Percentiles rank a stretch among this genome's conserved stretches.
These are phyloP conservation scores for Lampropteryx suffumata DNA, from an alignment of 2,888 invertebrate species.

Conservation along the genomic window DNA sequence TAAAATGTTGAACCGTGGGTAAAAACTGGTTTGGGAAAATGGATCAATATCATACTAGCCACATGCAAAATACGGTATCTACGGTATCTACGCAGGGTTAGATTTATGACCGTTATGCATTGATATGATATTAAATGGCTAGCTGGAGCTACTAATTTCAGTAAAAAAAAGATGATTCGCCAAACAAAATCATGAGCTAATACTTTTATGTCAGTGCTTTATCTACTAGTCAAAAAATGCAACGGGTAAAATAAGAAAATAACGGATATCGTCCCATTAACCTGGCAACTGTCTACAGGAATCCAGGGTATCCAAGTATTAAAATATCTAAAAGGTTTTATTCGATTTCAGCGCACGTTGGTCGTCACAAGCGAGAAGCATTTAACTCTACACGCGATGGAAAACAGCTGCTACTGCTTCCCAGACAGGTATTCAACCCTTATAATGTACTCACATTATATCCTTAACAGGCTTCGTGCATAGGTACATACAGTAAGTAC, in stretches of 20 bases:
- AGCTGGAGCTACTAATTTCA: conserved; percentile 20
- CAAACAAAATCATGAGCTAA: too few relatives aligned
- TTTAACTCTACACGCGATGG: conserved; percentile 61
- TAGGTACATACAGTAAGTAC: neutral
- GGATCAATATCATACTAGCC: conserved; percentile 20
- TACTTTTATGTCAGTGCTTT: too few relatives aligned
- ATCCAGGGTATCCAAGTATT: too few relatives aligned
- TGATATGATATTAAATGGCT: conserved; percentile 26
- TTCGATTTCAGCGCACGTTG: conserved; percentile 56
- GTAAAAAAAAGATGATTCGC: too few relatives aligned
- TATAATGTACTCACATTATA: too few relatives aligned
- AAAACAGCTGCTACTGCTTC: conserved; percentile 59
- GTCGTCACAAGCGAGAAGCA: conserved; percentile 55
- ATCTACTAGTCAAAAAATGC: too few relatives aligned
- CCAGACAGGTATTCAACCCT: conserved; percentile 65
- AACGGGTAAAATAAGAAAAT: too few relatives aligned
- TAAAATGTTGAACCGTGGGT: conserved; percentile 14
- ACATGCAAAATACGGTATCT: conserved; percentile 30
- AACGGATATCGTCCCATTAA: too few relatives aligned
- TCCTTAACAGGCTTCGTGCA: conserved; percentile 9
- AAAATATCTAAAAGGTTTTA: neutral
- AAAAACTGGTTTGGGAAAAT: conserved; percentile 28
- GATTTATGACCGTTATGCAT: conserved; percentile 46
- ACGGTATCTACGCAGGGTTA: conserved; percentile 46
- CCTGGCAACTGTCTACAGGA: too few relatives aligned